Percentiles rank a stretch among this genome's conserved stretches.
phyloP scores from a whole-genome alignment of 2,797 vertebrate species.

The Notolepis coatsorum region DNA sequence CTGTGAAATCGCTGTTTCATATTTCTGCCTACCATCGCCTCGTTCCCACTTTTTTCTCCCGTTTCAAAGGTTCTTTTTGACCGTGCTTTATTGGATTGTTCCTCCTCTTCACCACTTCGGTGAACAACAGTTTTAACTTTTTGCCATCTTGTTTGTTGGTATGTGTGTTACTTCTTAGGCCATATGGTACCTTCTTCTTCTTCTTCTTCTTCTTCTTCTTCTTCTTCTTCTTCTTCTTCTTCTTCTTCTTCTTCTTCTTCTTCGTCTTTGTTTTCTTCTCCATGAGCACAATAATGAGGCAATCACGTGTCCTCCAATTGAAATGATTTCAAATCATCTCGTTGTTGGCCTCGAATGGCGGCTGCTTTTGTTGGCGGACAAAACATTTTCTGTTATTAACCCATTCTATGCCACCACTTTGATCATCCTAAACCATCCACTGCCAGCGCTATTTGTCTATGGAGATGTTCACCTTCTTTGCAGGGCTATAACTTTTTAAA shows the following conservation, averaged over 20 bases:
- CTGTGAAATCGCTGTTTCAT: constrained; percentile 37
- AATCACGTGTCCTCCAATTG: not conserved
- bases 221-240: too few relatives aligned
- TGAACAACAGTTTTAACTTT: constrained; percentile 32
- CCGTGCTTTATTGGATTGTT: constrained; percentile 25
- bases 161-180: constrained; percentile 17
- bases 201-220: too few relatives aligned
- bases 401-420: too few relatives aligned
- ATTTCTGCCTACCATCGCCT: constrained; percentile 22
- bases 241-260: too few relatives aligned
- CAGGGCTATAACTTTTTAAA: too few relatives aligned
- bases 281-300: not conserved
- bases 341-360: too few relatives aligned
- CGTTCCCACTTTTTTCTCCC: constrained; percentile 13
- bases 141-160: constrained; percentile 20
- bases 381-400: too few relatives aligned
- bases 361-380: too few relatives aligned
- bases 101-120: constrained; percentile 39
- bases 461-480: too few relatives aligned
- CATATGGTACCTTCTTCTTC: constrained; percentile 16
- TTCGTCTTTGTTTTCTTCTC: not conserved
- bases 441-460: too few relatives aligned
- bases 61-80: constrained; percentile 33
- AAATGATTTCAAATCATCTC: too few relatives aligned
- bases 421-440: too few relatives aligned